These are phyloP conservation scores for Eira barbara DNA, from an alignment of 2,113 vertebrate species.

Conservation along the genomic window DNA sequence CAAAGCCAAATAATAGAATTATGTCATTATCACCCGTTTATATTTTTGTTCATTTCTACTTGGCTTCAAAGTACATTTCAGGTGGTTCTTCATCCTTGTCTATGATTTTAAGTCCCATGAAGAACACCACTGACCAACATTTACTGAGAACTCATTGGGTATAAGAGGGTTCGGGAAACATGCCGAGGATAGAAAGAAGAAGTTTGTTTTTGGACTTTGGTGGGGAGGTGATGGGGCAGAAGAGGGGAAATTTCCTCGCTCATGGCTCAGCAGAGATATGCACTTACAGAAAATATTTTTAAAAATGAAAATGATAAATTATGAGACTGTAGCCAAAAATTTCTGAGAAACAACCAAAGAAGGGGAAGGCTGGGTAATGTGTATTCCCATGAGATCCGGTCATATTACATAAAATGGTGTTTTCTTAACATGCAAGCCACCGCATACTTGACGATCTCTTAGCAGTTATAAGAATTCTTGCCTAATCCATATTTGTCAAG, in stretches of 20 bases:
- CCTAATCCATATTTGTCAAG: background rate
- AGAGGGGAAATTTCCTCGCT: conserved; percentile 24
- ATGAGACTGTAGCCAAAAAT: background rate
- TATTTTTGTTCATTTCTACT: background rate
- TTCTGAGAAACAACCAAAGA: background rate
- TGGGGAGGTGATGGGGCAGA: background rate
- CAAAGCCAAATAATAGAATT: background rate
- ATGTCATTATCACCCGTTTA: background rate
- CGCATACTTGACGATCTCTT: background rate
- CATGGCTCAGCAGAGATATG: background rate
- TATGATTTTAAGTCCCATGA: background rate
- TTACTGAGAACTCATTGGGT: background rate
- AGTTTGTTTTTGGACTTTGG: background rate
- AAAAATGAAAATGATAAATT: background rate
- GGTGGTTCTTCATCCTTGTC: background rate
- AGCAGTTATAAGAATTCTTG: background rate
- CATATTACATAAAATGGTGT: background rate
- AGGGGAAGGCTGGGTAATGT: background rate
- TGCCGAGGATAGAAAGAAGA: conserved; percentile 33
- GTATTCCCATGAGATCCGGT: background rate
- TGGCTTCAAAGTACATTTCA: background rate
- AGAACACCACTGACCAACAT: background rate
- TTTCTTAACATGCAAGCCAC: background rate
- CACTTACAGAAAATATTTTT: background rate
- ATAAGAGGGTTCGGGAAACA: background rate